Percentiles rank a stretch among this genome's conserved stretches.
Conservation (phyloP, 2,797 vertebrate genomes). For the Clangula hyemalis region DNA sequence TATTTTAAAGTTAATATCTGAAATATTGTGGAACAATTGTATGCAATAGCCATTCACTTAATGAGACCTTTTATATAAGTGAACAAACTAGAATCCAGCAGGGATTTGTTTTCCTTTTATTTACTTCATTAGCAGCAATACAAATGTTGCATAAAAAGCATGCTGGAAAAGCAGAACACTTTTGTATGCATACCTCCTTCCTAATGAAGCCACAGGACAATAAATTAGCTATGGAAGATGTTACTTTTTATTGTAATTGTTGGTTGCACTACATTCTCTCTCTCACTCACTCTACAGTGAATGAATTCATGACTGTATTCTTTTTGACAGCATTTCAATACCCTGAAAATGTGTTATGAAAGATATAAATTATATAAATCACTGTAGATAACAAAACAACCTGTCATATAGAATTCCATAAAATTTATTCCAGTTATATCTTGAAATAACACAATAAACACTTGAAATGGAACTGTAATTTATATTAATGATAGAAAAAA, state of each 20-base stretch:
- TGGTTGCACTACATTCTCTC: background rate
- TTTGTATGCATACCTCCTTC: constrained; percentile 11
- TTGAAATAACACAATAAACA: background rate
- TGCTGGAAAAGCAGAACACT: background rate
- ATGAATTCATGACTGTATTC: background rate
- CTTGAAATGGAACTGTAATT: background rate
- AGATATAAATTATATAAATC: background rate
- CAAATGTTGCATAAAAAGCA: background rate
- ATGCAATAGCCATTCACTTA: constrained; percentile 10
- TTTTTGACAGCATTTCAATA: background rate
- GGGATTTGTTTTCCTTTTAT: constrained; percentile 36
- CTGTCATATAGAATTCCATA: background rate
- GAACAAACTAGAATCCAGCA: constrained; percentile 6
- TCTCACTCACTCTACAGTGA: background rate
- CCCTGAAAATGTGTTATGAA: background rate
- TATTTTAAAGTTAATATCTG: constrained; percentile 6
- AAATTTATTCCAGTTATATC: background rate
- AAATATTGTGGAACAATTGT: constrained; percentile 11
- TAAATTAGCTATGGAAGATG: background rate
- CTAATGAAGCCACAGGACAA: constrained; percentile 47
- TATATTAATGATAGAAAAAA: background rate
- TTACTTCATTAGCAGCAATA: constrained; percentile 53
- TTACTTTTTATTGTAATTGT: background rate
- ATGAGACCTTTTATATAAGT: constrained; percentile 18
- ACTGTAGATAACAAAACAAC: background rate